Percentiles rank a stretch among this genome's conserved stretches.
phyloP scores from a whole-genome alignment of 2,113 vertebrate species.

The Xiphias gladius region DNA sequence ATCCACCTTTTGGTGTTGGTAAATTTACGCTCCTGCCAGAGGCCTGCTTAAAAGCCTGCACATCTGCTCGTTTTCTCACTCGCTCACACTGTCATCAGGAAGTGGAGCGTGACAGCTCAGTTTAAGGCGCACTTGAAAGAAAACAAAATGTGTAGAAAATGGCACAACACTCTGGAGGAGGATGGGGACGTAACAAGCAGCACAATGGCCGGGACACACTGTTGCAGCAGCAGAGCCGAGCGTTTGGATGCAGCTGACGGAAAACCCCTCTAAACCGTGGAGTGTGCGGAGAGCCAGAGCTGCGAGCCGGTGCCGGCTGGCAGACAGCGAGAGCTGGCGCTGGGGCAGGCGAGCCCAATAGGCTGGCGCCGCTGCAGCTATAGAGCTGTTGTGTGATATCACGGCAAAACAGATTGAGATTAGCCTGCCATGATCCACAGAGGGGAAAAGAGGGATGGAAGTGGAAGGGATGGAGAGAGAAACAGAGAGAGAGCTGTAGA shows the following conservation, averaged over 20 bases:
- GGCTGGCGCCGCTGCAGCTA: slow-evolving; percentile 64
- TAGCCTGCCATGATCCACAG: slow-evolving; percentile 75
- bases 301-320: slow-evolving; percentile 44
- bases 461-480: slow-evolving; percentile 38
- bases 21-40: background rate
- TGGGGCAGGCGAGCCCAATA: slow-evolving; percentile 48
- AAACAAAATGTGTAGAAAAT: slow-evolving; percentile 13
- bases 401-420: slow-evolving; percentile 83
- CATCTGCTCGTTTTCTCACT: background rate
- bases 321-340: slow-evolving; percentile 49
- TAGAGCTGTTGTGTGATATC: slow-evolving; percentile 78
- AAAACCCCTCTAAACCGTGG: slow-evolving; percentile 46
- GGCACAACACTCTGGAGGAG: background rate
- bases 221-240: slow-evolving; percentile 17
- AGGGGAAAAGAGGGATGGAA: slow-evolving; percentile 56
- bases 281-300: slow-evolving; percentile 19
- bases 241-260: slow-evolving; percentile 39
- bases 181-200: slow-evolving; percentile 1
- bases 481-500: slow-evolving; percentile 32
- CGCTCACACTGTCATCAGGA: background rate
- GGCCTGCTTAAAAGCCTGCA: background rate
- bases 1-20: slow-evolving; percentile 2
- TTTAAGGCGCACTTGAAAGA: slow-evolving; percentile 9
- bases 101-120: slow-evolving; percentile 11
- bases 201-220: slow-evolving; percentile 13